Percentiles rank a stretch among this genome's conserved stretches.
Evolutionary conservation across 2,113 vertebrate species (phyloP).

Genomic region (Muntiacus muntjak): DNA sequence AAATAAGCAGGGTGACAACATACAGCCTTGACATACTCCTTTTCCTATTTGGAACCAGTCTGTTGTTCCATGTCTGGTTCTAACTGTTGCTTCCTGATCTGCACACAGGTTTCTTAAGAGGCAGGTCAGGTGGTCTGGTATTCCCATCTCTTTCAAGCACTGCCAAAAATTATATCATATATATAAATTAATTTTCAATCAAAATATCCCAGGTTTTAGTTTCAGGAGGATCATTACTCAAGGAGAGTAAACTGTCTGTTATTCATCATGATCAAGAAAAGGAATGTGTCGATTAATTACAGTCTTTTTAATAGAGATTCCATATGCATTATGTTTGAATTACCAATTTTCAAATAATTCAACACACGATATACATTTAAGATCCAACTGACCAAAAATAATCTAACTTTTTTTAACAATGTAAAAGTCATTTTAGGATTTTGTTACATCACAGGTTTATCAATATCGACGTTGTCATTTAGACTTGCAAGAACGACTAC

Average conservation of each 20-base stretch:
- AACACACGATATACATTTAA: not conserved
- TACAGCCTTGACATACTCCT: too few species aligned
- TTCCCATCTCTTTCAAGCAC: not conserved
- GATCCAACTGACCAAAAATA: not conserved
- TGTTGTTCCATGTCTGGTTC: too few species aligned
- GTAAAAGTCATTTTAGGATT: not conserved
- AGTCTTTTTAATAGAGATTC: not conserved
- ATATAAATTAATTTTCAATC: not conserved
- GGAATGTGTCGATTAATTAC: not conserved
- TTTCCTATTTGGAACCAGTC: too few species aligned
- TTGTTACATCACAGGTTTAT: not conserved
- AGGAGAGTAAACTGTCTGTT: not conserved
- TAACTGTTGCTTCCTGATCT: too few species aligned
- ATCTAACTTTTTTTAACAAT: not conserved
- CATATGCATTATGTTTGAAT: not conserved
- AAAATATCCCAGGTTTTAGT: not conserved
- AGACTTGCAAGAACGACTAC: not conserved
- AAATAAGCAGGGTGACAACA: too few species aligned
- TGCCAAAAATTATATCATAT: not conserved
- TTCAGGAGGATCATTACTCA: not conserved
- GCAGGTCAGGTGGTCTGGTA: too few species aligned
- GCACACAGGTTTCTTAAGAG: too few species aligned
- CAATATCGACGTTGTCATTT: not conserved
- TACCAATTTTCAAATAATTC: not conserved
- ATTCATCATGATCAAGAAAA: not conserved